A percentile compares a stretch with the other conserved stretches of the same genome.
Conservation (phyloP, 1,140 invertebrate genomes). For the Galleria mellonella region DNA sequence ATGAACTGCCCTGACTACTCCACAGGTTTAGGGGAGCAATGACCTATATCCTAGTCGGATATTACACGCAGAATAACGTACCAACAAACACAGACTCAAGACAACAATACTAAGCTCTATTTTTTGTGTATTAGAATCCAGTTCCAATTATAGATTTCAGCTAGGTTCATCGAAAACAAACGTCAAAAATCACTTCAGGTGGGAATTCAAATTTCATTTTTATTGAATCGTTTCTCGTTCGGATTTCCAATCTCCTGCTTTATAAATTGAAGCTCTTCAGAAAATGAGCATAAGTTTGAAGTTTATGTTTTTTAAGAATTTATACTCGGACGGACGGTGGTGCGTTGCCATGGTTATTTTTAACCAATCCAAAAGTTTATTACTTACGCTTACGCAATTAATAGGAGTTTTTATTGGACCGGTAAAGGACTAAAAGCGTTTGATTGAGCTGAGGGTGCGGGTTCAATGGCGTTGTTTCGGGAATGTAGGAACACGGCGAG, state of each 20-base stretch:
- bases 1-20: conserved; percentile 64
- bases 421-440: conserved; percentile 63
- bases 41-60: conserved; percentile 69
- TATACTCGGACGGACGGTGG: conserved; percentile 50
- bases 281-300: conserved; percentile 19
- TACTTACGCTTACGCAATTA: conserved; percentile 68
- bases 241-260: conserved; percentile 32
- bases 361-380: conserved; percentile 69
- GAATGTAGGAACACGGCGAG: conserved; percentile 16
- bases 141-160: conserved; percentile 59
- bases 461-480: conserved; percentile 25
- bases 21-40: conserved; percentile 71
- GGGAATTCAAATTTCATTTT: conserved; percentile 51
- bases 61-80: conserved; percentile 39
- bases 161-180: conserved; percentile 31
- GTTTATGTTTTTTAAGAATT: conserved; percentile 74
- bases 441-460: conserved; percentile 37
- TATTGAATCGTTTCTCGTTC: conserved; percentile 37
- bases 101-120: conserved; percentile 62
- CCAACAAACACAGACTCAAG: conserved; percentile 30
- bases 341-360: conserved; percentile 61
- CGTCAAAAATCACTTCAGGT: conserved; percentile 39
- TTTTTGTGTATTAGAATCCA: conserved; percentile 64
- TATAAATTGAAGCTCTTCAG: conserved; percentile 7
- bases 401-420: conserved; percentile 68